Percentiles rank a stretch among this genome's conserved stretches.
These are phyloP conservation scores for Sebastes reedi DNA, from an alignment of 2,797 vertebrate species.

Conservation along the genomic window DNA sequence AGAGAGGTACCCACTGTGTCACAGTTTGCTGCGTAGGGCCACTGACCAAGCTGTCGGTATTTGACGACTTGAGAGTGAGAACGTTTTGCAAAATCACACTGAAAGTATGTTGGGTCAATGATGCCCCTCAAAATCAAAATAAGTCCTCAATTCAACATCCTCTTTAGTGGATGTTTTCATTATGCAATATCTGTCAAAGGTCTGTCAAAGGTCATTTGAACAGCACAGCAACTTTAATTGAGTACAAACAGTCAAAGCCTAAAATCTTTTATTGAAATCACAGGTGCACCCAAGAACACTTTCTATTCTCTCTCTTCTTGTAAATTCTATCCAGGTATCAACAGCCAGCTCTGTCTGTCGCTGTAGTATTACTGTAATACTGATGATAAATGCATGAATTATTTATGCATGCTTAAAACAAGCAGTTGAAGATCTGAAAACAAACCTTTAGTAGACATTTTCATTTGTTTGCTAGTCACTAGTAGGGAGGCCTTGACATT, in stretches of 20 bases:
- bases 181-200: background rate
- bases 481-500: background rate
- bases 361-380: constrained; percentile 12
- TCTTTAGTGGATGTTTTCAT: constrained; percentile 20
- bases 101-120: background rate
- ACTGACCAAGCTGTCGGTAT: no score
- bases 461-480: background rate
- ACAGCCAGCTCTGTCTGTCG: constrained; percentile 2
- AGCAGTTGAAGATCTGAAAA: background rate
- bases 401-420: background rate
- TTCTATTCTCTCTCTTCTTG: constrained; percentile 9
- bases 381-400: background rate
- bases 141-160: background rate
- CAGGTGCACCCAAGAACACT: constrained; percentile 35
- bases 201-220: constrained; percentile 4
- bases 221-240: constrained; percentile 19
- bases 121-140: background rate
- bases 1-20: no score
- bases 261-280: constrained; percentile 42
- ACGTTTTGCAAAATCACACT: background rate
- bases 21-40: no score
- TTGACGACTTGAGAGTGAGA: no score
- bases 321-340: constrained; percentile 10
- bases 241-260: constrained; percentile 29
- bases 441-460: background rate